phyloP scores from a whole-genome alignment of 1,140 invertebrate species.

The Scaptomyza graminum region DNA sequence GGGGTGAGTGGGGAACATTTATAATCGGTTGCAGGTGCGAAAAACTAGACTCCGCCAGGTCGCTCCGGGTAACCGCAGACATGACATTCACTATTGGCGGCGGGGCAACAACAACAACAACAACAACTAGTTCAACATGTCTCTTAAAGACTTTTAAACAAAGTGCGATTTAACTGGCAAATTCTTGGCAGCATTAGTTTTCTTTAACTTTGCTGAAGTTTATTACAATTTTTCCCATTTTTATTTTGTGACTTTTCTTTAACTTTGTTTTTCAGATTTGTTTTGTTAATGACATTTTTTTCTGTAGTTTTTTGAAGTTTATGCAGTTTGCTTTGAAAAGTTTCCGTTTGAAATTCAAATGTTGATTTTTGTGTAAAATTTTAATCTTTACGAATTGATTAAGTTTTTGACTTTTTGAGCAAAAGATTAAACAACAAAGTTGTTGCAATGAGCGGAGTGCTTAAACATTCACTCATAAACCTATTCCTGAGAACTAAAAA shows the following conservation, averaged over 20 bases:
- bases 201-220: not conserved
- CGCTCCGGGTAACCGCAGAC: slow-evolving; percentile 39
- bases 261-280: not conserved
- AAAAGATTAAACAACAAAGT: too few relatives aligned
- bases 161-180: not conserved
- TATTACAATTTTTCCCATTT: not conserved
- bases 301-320: not conserved
- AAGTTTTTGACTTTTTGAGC: too few relatives aligned
- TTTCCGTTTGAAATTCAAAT: not conserved
- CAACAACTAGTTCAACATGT: slow-evolving; percentile 1
- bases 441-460: too few relatives aligned
- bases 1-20: not conserved
- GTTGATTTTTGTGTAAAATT: not conserved
- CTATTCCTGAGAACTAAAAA: not conserved
- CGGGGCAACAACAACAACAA: too few relatives aligned
- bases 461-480: not conserved
- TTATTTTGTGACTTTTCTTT: not conserved
- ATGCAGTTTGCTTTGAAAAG: not conserved
- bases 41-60: slow-evolving; percentile 27
- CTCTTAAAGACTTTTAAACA: slow-evolving; percentile 4
- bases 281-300: slow-evolving; percentile 1
- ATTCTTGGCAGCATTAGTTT: slow-evolving; percentile 4
- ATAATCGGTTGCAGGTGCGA: slow-evolving; percentile 51
- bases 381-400: too few relatives aligned
- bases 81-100: slow-evolving; percentile 4